These are phyloP conservation scores for Amazona vittata DNA, from an alignment of 2,113 vertebrate genomes.

Conservation along the genomic window DNA sequence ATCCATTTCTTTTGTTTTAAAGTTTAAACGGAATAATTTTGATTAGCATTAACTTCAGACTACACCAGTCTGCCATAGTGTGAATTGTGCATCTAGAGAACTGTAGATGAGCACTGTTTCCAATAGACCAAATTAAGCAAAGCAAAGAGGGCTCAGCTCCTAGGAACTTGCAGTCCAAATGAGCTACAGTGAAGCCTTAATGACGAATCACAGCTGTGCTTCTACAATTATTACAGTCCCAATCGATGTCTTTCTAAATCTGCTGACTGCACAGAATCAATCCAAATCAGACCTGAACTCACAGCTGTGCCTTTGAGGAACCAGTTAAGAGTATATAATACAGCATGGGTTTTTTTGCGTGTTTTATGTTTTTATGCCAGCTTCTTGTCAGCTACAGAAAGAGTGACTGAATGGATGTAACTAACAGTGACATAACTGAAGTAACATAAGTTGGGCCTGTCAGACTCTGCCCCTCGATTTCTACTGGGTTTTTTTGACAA, in stretches of 20 bases:
- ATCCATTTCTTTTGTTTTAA: not conserved
- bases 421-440: conserved; percentile 10
- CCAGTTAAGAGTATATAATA: not conserved
- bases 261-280: not conserved
- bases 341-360: not conserved
- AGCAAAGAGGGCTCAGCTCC: not conserved
- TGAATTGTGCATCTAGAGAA: not conserved
- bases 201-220: not conserved
- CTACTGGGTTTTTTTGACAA: not conserved
- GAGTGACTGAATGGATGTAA: not conserved
- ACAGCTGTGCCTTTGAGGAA: not conserved
- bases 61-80: not conserved
- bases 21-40: not conserved
- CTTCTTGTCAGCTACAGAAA: conserved; percentile 3
- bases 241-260: not conserved
- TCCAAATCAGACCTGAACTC: not conserved
- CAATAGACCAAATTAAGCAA: not conserved
- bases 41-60: not conserved
- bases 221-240: not conserved
- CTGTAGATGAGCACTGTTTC: not conserved
- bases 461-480: not conserved
- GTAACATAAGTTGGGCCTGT: conserved; percentile 18
- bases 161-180: not conserved
- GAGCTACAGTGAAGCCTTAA: not conserved
- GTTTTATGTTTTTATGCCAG: not conserved